phyloP scores from a whole-genome alignment of 2,113 vertebrate species.

The Garra rufa region DNA sequence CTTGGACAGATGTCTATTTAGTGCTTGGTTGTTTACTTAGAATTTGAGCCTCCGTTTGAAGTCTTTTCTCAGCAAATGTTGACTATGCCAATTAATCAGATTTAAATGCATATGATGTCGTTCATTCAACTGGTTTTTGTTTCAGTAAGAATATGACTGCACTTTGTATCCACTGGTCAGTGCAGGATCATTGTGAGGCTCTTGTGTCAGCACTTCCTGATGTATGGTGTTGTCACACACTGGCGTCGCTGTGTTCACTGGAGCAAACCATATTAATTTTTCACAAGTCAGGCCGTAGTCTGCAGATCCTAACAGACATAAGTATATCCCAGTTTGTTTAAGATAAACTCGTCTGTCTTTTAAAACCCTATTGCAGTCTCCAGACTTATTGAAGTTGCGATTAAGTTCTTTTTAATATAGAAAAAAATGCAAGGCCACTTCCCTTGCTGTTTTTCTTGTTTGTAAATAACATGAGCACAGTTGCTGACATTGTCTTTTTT shows the following conservation, averaged over 20 bases:
- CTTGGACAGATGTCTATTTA: neutral
- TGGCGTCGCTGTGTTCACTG: neutral
- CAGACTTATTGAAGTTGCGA: neutral
- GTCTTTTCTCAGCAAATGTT: neutral
- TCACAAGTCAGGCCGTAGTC: neutral
- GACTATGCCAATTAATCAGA: neutral
- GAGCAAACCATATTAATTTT: neutral
- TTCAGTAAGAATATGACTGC: neutral
- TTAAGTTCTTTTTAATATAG: neutral
- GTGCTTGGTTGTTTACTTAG: neutral
- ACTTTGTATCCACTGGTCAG: neutral
- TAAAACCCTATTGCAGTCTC: neutral
- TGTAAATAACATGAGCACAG: neutral
- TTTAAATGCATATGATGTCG: neutral
- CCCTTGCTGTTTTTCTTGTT: neutral
- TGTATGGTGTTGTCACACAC: slow-evolving; percentile 13
- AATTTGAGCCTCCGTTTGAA: neutral
- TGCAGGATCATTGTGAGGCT: neutral
- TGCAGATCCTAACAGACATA: neutral
- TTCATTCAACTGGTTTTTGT: neutral
- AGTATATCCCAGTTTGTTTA: neutral
- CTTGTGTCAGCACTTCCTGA: neutral
- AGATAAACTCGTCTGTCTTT: neutral
- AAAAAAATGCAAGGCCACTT: neutral
- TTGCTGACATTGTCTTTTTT: slow-evolving; percentile 18